phyloP scores from a whole-genome alignment of 2,113 vertebrate species.

The Morone saxatilis region DNA sequence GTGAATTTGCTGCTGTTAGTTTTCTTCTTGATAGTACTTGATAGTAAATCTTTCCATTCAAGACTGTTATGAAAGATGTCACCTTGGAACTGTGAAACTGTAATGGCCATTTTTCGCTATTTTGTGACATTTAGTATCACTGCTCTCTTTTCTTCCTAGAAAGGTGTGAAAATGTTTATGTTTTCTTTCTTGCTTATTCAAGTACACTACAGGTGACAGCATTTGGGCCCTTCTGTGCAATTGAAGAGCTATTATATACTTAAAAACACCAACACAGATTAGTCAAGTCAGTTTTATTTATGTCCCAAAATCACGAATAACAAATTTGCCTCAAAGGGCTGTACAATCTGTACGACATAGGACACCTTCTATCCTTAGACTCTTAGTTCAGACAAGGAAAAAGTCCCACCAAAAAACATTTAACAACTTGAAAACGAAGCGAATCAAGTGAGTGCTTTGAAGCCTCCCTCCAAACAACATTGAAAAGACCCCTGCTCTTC shows the following conservation, averaged over 20 bases:
- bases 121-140: neutral
- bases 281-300: neutral
- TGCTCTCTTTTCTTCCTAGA: neutral
- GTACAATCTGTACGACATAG: neutral
- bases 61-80: neutral
- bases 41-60: neutral
- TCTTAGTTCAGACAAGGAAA: neutral
- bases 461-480: constrained; percentile 26
- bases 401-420: neutral
- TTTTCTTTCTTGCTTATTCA: neutral
- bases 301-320: neutral
- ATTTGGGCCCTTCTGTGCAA: neutral
- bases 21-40: neutral
- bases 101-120: neutral
- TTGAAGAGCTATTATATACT: neutral
- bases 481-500: constrained; percentile 43
- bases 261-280: constrained; percentile 7
- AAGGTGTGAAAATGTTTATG: neutral
- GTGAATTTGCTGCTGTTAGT: neutral
- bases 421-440: neutral
- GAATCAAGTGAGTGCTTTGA: constrained; percentile 15
- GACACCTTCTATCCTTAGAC: neutral
- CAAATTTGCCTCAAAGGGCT: neutral
- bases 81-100: neutral
- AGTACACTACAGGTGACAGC: neutral